phyloP scores from a whole-genome alignment of 2,113 vertebrate species.

The Odobenus rosmarus region DNA sequence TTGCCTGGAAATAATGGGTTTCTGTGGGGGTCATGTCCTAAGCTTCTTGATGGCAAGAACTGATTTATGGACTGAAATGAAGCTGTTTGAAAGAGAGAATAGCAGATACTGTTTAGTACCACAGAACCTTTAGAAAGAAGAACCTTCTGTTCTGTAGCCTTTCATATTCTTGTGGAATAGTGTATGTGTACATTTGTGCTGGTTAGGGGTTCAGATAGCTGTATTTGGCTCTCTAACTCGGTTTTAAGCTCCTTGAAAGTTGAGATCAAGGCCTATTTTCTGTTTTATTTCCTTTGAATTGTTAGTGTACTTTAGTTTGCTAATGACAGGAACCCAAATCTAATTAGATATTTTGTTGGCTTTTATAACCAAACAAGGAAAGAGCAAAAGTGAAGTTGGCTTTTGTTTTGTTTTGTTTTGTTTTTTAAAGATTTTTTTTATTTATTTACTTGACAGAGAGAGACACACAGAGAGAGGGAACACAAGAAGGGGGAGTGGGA shows the following conservation, averaged over 20 bases:
- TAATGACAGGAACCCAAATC: background rate
- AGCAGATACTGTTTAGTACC: background rate
- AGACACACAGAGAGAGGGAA: no score
- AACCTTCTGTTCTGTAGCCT: background rate
- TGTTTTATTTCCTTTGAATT: background rate
- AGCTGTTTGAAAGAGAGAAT: background rate
- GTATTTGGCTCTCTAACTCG: background rate
- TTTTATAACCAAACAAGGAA: background rate
- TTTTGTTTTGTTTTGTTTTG: background rate
- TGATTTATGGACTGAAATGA: background rate
- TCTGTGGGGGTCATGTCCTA: background rate
- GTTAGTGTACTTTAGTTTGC: background rate
- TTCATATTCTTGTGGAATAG: background rate
- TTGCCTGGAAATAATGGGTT: background rate
- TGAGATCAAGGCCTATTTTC: background rate
- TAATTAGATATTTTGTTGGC: background rate
- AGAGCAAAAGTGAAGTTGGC: background rate
- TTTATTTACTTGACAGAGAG: no score
- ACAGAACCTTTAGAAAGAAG: background rate
- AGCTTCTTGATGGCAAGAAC: background rate
- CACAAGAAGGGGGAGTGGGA: no score
- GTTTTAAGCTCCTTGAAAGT: background rate
- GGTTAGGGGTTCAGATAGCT: background rate
- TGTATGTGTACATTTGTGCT: background rate
- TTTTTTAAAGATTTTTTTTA: no score